A percentile compares a stretch with the other conserved stretches of the same genome.
phyloP scores from a whole-genome alignment of 2,888 invertebrate species.

The Rutpela maculata region DNA sequence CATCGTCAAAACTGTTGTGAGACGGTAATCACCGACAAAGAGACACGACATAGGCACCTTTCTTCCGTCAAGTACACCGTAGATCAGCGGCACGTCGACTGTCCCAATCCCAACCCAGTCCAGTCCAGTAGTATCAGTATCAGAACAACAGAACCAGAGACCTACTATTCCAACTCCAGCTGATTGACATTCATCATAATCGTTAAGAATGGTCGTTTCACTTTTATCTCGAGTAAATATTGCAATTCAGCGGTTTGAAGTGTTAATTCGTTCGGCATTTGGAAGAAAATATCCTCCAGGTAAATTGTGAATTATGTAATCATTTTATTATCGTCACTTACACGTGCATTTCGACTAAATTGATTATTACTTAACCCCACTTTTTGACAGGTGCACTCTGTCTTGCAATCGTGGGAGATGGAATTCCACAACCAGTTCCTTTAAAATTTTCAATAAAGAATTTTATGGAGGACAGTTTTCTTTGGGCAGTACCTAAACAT shows the following conservation, averaged over 20 bases:
- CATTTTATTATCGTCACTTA: background rate
- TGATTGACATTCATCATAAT: constrained; percentile 46
- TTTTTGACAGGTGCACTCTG: constrained; percentile 68
- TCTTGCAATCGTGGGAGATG: constrained; percentile 58
- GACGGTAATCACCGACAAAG: constrained; percentile 61
- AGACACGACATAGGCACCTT: constrained; percentile 59
- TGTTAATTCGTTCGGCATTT: constrained; percentile 47
- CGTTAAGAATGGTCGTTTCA: constrained; percentile 66
- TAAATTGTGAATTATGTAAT: constrained; percentile 59
- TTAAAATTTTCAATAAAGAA: constrained; percentile 77
- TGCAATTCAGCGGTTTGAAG: constrained; percentile 56
- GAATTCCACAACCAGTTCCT: constrained; percentile 47
- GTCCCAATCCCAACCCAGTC: background rate
- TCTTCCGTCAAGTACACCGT: constrained; percentile 52
- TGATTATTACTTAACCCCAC: constrained; percentile 58
- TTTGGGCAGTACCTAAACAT: constrained; percentile 89
- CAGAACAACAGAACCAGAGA: constrained; percentile 5
- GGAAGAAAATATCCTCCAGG: constrained; percentile 59
- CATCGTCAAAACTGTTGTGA: constrained; percentile 87
- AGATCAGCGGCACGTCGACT: constrained; percentile 38
- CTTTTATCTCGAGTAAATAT: constrained; percentile 69
- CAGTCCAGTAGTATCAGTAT: background rate
- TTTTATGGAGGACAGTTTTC: constrained; percentile 83
- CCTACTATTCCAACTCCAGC: constrained; percentile 52
- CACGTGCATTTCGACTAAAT: constrained; percentile 21